Base-by-base conservation (phyloP, 2,797 vertebrate genomes). In the Lutjanus campechanus region DNA sequence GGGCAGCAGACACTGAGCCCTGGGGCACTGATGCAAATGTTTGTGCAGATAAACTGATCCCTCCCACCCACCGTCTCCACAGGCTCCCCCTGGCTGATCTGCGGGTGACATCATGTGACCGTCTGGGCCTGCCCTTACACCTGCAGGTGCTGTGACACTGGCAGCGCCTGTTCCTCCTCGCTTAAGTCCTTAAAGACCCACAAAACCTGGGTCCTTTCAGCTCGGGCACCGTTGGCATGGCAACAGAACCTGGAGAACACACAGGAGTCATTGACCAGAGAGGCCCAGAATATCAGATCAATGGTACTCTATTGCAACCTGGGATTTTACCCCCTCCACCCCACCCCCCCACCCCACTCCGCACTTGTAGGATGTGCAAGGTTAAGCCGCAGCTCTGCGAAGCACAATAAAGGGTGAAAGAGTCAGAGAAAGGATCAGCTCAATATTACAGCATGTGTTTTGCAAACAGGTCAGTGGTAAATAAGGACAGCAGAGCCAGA, bases 1-100 rank as follows among this genome's bases (percentile, higher is more conserved):
- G 92, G 94, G 94, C 93, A 92, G 92, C 93, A 94, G 86, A 93
- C 81, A 84, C 91, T 92, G 93, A 81, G 85, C 70, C 83, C 90
- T 82, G 80, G 67, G 82, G 86, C 64, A 16, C 58, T 54, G 76
- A 75, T 78, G 71, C 51, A 84, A 81, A 63, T 73, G 56, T 73
- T 56, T 72, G 68, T 81, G 80, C 69, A 85, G 82, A 85, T 82
- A 70, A 79, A 79, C 43, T 36, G 9, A 58, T 62, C 50, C 56
- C 46, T 19, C 22, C 65, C 12, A n/a, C 55, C 44, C 43, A 15
- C 46, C 19, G 7, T 25, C 46, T 11, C 25, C 69, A 63, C 69
- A 63, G 22, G 16, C 74, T 82, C 54, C 70, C 72, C 70, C 65
- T 63, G 69, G 79, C 80, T 79, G 79, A 81, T 82, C 73, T 83